Evolutionary conservation across 2,888 invertebrate species (phyloP).

Genomic region (Epicampocera succincta): DNA sequence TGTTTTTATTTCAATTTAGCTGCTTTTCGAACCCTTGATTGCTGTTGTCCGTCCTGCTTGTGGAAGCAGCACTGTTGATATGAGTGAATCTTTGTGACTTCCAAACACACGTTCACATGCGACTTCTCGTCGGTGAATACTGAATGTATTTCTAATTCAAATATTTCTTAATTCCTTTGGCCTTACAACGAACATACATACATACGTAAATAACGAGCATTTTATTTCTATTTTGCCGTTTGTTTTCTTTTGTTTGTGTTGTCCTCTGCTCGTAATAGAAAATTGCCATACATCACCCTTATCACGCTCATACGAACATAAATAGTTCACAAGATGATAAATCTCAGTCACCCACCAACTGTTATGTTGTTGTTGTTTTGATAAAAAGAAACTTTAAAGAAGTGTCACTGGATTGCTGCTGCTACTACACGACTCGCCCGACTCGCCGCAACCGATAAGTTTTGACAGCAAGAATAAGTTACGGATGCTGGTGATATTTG

Average conservation of each 20-base stretch:
- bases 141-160: conserved; percentile 42
- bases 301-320: conserved; percentile 9
- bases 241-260: conserved; percentile 19
- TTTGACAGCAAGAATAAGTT: too few relatives aligned
- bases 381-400: too few relatives aligned
- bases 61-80: neutral
- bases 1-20: conserved; percentile 32
- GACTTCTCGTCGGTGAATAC: neutral
- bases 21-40: conserved; percentile 34
- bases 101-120: neutral
- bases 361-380: too few relatives aligned
- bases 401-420: too few relatives aligned
- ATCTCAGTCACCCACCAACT: conserved; percentile 29
- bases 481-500: too few relatives aligned
- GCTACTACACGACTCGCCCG: neutral
- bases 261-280: conserved; percentile 48
- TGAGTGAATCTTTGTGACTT: conserved; percentile 10
- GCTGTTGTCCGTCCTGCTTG: conserved; percentile 15
- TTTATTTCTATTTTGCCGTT: conserved; percentile 2
- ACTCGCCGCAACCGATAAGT: too few relatives aligned
- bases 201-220: conserved; percentile 28
- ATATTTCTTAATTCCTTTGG: conserved; percentile 50
- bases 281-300: conserved; percentile 50
- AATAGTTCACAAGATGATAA: conserved; percentile 22
- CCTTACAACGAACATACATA: conserved; percentile 29